Evolutionary conservation across 2,888 invertebrate species (phyloP), one percentile per base, ranked within the genome.

Genomic region (Cynaeus angustus): DNA sequence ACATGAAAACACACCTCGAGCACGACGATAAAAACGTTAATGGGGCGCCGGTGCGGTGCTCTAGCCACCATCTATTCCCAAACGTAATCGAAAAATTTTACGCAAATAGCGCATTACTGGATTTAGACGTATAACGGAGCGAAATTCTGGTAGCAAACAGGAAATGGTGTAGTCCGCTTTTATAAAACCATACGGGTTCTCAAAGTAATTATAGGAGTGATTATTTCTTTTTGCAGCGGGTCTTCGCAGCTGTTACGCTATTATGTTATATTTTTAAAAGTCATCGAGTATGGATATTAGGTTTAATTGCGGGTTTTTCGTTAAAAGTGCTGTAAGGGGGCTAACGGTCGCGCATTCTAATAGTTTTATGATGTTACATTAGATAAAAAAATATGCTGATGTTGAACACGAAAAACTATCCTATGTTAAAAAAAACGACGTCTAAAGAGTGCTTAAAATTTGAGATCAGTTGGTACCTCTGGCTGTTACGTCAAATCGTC

Each of bases 281-380:
- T 33, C 33, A 33, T n/a, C 33, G 8, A 67, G 50, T 67, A 67
- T 64, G 72, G 64, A 72, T 72, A 45, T 30, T 66, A 45, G 53
- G 45, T 33, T 4, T 33, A 21, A 21, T 21, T 21, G 21, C 21
- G 21, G 1, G 21, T 21, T 21, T 21, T 21, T 21, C 21, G 4
- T 21, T 21, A 1, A 21, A 21, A 21, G 21, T 21, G 21, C 21
- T 21, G 21, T 1, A 21, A 21, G 21, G 21, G 21, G 21, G 21
- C 21, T 21, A 21, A 21, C 21, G 21, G 21, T 21, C 21, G 21
- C 21, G 21, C 4, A 21, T 21, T 21, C 21, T n/a, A n/a, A n/a
- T n/a, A 4, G 21, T 21, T 21, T 21, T 4, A 21, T 21, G 21
- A 21, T 21, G 2, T 21, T 21, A 21, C 1, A 21, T 21, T 21